Conservation (phyloP, 2,797 vertebrate genomes). For the Phataginus tetradactyla region DNA sequence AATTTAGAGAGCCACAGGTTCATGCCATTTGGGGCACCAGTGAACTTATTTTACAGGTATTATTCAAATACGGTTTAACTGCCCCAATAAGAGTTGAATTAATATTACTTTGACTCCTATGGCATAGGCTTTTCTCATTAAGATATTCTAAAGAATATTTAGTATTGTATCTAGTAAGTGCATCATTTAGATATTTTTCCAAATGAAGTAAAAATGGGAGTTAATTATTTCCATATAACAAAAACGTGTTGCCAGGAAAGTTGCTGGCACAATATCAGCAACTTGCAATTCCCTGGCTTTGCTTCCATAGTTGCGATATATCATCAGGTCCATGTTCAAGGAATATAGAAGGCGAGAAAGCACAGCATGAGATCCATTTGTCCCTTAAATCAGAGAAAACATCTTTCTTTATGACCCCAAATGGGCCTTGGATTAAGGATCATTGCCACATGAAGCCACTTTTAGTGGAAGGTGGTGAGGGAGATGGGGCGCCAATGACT, state of each 20-base stretch:
- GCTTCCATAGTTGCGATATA: not conserved
- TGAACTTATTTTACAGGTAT: not conserved
- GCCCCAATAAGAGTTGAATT: not conserved
- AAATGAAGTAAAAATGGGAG: not conserved
- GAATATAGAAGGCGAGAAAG: not conserved
- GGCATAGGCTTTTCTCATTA: not conserved
- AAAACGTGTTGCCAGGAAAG: not conserved
- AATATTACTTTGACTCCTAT: not conserved
- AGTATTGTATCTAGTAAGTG: not conserved
- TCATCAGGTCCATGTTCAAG: not conserved
- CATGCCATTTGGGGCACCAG: not conserved
- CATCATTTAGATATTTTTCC: not conserved
- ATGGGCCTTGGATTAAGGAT: not conserved
- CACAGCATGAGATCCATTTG: not conserved
- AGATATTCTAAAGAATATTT: not conserved
- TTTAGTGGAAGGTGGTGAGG: not conserved
- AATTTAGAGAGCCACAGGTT: not conserved
- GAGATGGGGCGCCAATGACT: not conserved
- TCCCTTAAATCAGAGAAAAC: not conserved
- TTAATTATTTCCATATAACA: not conserved
- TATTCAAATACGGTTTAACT: not conserved
- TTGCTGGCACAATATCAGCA: not conserved
- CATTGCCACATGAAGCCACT: not conserved
- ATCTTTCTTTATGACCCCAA: not conserved
- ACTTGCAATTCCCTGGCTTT: not conserved